Evolutionary conservation across 2,113 vertebrate species (phyloP).

Genomic region (Saccopteryx leptura): DNA sequence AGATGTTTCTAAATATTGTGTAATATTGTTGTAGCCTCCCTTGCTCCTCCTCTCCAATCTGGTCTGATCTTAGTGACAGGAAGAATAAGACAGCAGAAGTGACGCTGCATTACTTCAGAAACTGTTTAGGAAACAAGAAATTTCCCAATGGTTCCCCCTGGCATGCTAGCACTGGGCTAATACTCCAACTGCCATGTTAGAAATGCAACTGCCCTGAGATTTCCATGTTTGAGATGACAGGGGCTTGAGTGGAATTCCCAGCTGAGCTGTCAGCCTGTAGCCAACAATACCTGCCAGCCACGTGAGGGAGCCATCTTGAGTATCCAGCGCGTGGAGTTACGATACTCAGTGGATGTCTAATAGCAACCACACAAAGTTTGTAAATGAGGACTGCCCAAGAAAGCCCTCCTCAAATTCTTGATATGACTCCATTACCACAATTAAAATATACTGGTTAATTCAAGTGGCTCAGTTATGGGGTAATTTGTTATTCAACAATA

Average conservation of each 20-base stretch:
- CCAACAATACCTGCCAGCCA: background rate
- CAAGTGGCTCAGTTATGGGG: background rate
- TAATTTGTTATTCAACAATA: background rate
- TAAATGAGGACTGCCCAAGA: background rate
- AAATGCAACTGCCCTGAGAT: background rate
- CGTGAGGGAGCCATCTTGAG: background rate
- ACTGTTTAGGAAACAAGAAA: background rate
- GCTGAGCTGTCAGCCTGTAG: background rate
- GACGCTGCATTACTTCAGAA: background rate
- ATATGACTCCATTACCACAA: background rate
- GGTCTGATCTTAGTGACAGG: background rate
- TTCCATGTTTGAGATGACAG: background rate
- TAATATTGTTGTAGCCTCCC: background rate
- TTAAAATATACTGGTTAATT: conserved; percentile 13
- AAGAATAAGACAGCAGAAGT: background rate
- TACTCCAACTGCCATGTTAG: background rate
- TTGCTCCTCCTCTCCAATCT: no score
- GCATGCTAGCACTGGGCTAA: background rate
- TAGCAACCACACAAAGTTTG: background rate
- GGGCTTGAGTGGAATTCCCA: background rate
- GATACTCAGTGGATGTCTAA: background rate
- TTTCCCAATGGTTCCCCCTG: background rate
- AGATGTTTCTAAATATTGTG: background rate
- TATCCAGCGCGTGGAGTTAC: background rate
- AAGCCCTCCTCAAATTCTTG: background rate